Base-by-base conservation (phyloP, 2,797 vertebrate species). In the Sebastiscus albofasciatus region DNA sequence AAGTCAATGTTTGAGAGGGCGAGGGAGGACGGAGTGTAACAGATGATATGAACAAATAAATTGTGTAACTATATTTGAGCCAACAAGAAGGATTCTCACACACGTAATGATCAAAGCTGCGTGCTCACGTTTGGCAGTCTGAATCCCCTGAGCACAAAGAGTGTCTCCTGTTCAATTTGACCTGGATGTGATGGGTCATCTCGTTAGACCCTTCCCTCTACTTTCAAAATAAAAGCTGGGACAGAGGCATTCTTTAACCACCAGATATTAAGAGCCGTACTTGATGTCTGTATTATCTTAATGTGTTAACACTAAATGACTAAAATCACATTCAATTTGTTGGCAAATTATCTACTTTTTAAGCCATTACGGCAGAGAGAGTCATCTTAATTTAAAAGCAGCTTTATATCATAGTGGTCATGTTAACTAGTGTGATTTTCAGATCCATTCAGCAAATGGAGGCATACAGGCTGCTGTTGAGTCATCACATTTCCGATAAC, bases 401-500 rank as follows among this genome's bases (percentile, higher is more conserved):
- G 59, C 60, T 7, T 31, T 31, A 5, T 31, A 60, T 60, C 27
- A 20, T 31, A 20, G 8, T 60, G 58, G 8, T 8, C 9, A 2
- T 61, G 29, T 20, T 60, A 60, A 31, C 18, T 20, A 9, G 9
- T 59, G 58, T 33, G 29, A 6, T 33, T 3, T 33, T 33, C 18
- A 73, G 60, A 90, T 86, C 82, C 54, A 89, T 87, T 87, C 81
- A 75, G 72, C 31, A 80, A 78, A 84, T 72, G 73, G 66, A 87
- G 60, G 75, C 75, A 67, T 67, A 69, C 24, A 59, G 20, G 66
- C 69, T 82, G 58, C 76, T 85, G 85, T 87, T 84, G 82, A 91
- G 65, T 90, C 85, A 87, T 85, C 84, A 88, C 74, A 84, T 85
- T 89, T 75, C 65, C 34, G 29, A 64, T 77, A 88, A 80, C 60